These are phyloP conservation scores for Menidia beryllina DNA, from an alignment of 2,113 vertebrate species.

Conservation along the genomic window DNA sequence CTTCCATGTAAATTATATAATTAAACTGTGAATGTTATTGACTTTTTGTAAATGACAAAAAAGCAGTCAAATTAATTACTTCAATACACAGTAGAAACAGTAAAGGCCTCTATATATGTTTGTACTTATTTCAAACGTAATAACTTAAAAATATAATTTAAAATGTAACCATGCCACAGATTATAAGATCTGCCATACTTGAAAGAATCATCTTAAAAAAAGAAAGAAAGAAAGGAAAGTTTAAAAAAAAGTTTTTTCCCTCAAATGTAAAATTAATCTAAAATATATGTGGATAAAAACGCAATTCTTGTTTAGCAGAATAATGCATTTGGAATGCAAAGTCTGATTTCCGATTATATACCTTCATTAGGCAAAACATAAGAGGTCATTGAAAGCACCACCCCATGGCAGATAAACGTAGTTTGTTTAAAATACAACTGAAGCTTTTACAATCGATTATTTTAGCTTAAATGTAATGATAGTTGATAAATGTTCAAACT, in stretches of 20 bases:
- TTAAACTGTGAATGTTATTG: too few relatives aligned
- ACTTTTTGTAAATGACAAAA: too few relatives aligned
- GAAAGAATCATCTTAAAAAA: conserved; percentile 16
- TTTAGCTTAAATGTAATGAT: background rate
- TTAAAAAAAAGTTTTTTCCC: background rate
- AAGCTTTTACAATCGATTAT: background rate
- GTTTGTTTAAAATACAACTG: accelerated
- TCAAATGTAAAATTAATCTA: background rate
- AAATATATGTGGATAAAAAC: background rate
- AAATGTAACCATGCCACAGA: background rate
- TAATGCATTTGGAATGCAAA: too few relatives aligned
- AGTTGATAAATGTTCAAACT: conserved; percentile 4
- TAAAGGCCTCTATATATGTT: too few relatives aligned
- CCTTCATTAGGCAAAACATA: too few relatives aligned
- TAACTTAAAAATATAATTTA: background rate
- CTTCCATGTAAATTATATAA: too few relatives aligned
- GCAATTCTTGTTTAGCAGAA: too few relatives aligned
- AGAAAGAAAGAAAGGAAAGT: background rate
- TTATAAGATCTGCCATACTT: too few relatives aligned
- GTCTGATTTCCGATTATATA: conserved; percentile 16
- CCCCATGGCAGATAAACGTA: accelerated
- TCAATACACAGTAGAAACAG: too few relatives aligned
- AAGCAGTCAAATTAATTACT: too few relatives aligned
- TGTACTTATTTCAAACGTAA: too few relatives aligned
- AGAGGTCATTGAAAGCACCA: background rate